Conservation (phyloP, 2,888 invertebrate species). For the Sesia apiformis region DNA sequence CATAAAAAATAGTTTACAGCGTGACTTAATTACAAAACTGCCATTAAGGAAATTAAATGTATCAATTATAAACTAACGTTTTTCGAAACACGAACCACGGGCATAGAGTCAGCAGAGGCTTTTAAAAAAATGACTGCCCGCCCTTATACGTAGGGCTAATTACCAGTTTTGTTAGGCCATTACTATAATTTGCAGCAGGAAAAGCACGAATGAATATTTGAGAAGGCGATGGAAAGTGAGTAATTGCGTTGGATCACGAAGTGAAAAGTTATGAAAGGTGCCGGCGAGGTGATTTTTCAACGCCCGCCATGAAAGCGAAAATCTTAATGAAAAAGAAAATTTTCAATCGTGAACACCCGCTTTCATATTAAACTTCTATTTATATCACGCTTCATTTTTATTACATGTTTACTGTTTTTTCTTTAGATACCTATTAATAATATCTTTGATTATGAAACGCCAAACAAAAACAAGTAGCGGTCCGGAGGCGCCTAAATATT, state of each 20-base stretch:
- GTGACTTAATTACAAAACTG: constrained; percentile 6
- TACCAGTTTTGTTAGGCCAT: constrained; percentile 64
- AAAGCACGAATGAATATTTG: constrained; percentile 73
- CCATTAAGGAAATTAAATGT: constrained; percentile 36
- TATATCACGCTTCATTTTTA: background rate
- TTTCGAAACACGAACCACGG: constrained; percentile 21
- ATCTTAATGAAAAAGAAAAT: constrained; percentile 66
- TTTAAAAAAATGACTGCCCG: constrained; percentile 37
- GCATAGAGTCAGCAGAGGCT: constrained; percentile 16
- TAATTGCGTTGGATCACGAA: constrained; percentile 72
- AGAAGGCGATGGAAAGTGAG: constrained; percentile 71
- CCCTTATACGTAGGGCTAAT: constrained; percentile 49
- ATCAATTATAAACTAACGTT: constrained; percentile 25
- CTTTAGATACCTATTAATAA: background rate
- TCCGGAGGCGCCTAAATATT: constrained; percentile 51
- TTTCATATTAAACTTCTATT: constrained; percentile 21
- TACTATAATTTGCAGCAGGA: constrained; percentile 69
- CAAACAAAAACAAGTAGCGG: constrained; percentile 26
- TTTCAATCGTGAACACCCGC: constrained; percentile 41
- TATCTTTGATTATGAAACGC: background rate
- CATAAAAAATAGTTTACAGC: background rate
- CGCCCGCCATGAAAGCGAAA: constrained; percentile 51
- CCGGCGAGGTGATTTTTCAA: constrained; percentile 64
- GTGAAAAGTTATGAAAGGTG: constrained; percentile 74
- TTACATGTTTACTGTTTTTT: background rate